These are phyloP conservation scores for Enteromius mattozi DNA, from an alignment of 2,797 vertebrate species.

Conservation along the genomic window DNA sequence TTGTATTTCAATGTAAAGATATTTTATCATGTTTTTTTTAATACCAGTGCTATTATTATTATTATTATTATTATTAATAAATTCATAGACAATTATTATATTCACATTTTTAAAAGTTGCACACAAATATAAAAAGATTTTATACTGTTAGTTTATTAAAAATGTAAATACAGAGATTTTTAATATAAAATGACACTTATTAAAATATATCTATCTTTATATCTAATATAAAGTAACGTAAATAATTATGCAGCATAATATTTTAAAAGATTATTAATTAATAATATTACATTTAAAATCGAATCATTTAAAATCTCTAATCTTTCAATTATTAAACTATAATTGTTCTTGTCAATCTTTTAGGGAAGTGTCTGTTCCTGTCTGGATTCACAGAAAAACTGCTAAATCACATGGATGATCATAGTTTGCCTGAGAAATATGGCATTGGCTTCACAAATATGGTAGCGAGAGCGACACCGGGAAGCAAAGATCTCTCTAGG, in stretches of 20 bases:
- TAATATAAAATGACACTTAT: neutral
- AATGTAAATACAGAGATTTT: neutral
- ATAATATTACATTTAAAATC: neutral
- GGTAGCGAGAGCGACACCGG: slow-evolving; percentile 95
- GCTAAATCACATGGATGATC: slow-evolving; percentile 92
- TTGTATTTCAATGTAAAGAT: neutral
- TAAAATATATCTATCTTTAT: neutral
- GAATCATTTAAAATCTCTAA: neutral
- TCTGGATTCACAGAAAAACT: slow-evolving; percentile 94
- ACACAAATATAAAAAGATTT: neutral
- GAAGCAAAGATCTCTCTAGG: slow-evolving; percentile 97
- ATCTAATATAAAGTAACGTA: neutral
- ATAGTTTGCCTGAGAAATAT: slow-evolving; percentile 89
- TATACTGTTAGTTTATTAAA: neutral
- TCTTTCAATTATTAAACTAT: neutral
- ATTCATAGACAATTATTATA: neutral
- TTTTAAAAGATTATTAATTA: neutral
- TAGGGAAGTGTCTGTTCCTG: slow-evolving; percentile 97
- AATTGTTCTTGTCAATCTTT: neutral
- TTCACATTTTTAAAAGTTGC: neutral
- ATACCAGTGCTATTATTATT: neutral
- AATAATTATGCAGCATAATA: neutral
- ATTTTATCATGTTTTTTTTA: neutral
- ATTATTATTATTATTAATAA: neutral
- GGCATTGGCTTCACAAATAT: slow-evolving; percentile 99